Evolutionary conservation across 2,888 invertebrate genomes (phyloP).

Genomic region (Onchidella celtica): DNA sequence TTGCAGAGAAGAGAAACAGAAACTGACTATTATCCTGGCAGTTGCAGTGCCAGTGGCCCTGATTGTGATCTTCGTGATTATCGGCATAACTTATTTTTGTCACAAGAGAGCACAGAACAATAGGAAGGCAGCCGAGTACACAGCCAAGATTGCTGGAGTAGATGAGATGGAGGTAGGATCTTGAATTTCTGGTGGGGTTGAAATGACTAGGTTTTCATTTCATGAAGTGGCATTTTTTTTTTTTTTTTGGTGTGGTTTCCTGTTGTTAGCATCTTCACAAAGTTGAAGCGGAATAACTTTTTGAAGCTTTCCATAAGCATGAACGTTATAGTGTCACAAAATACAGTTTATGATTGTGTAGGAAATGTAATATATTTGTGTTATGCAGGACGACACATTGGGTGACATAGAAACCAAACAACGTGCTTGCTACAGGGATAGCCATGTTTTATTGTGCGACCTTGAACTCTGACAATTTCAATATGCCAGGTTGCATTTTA

Average conservation of each 20-base stretch:
- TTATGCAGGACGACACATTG: too few relatives aligned
- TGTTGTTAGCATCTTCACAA: background rate
- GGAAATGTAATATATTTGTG: too few relatives aligned
- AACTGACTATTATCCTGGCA: constrained; percentile 62
- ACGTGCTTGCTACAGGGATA: too few relatives aligned
- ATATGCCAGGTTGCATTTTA: too few relatives aligned
- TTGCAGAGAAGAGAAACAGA: constrained; percentile 70
- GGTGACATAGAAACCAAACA: too few relatives aligned
- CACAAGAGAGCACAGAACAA: constrained; percentile 91
- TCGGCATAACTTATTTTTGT: constrained; percentile 83
- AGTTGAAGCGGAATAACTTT: too few relatives aligned
- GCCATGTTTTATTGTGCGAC: too few relatives aligned
- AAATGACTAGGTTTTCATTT: background rate
- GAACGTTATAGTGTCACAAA: too few relatives aligned
- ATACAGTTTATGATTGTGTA: too few relatives aligned
- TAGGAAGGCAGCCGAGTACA: constrained; percentile 95
- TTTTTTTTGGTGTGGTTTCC: background rate
- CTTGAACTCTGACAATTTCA: too few relatives aligned
- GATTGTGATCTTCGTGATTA: constrained; percentile 60
- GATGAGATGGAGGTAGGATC: constrained; percentile 83
- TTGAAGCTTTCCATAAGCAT: too few relatives aligned
- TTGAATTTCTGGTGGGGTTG: background rate
- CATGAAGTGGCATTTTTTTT: background rate
- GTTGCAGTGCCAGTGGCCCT: constrained; percentile 58
- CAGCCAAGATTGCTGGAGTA: constrained; percentile 89